A percentile compares a stretch with the other conserved stretches of the same genome.
phyloP scores from a whole-genome alignment of 2,888 invertebrate species.

The Melanchra persicariae region DNA sequence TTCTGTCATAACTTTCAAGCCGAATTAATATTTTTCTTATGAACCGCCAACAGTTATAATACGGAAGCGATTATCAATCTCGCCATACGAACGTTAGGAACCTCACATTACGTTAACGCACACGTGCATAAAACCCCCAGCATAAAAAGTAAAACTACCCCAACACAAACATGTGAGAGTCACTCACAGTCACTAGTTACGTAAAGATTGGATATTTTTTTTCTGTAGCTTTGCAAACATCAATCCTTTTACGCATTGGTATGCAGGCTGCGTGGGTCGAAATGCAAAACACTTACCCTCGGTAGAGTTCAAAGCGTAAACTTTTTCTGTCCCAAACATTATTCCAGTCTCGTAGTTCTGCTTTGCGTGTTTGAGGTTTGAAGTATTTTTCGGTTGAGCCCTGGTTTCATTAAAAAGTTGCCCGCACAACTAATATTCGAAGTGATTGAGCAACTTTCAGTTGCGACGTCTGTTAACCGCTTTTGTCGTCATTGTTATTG shows the following conservation, averaged over 20 bases:
- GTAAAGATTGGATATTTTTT: conserved; percentile 74
- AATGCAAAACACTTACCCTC: conserved; percentile 90
- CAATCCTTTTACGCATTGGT: conserved; percentile 89
- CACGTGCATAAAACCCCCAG: background rate
- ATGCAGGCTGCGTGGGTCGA: conserved; percentile 86
- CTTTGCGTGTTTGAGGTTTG: conserved; percentile 89
- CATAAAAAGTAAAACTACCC: conserved; percentile 44
- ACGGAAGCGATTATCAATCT: too few species aligned
- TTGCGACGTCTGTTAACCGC: conserved; percentile 69
- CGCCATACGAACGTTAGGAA: background rate
- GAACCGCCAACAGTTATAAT: background rate
- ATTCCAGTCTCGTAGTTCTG: conserved; percentile 89
- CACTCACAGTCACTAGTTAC: conserved; percentile 65
- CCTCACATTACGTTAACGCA: background rate
- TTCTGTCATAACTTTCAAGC: too few species aligned
- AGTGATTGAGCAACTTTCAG: conserved; percentile 83
- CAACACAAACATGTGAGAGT: conserved; percentile 60
- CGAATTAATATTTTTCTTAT: background rate
- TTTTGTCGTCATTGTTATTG: conserved; percentile 61
- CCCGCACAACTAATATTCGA: conserved; percentile 79
- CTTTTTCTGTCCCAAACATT: conserved; percentile 89
- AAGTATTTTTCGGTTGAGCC: conserved; percentile 86
- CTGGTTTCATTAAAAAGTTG: conserved; percentile 87
- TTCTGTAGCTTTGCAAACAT: conserved; percentile 81
- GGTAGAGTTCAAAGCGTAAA: conserved; percentile 89